Evolutionary conservation across 2,888 invertebrate genomes (phyloP), one percentile per base, ranked within the genome.

Genomic region (Apodemia zela): DNA sequence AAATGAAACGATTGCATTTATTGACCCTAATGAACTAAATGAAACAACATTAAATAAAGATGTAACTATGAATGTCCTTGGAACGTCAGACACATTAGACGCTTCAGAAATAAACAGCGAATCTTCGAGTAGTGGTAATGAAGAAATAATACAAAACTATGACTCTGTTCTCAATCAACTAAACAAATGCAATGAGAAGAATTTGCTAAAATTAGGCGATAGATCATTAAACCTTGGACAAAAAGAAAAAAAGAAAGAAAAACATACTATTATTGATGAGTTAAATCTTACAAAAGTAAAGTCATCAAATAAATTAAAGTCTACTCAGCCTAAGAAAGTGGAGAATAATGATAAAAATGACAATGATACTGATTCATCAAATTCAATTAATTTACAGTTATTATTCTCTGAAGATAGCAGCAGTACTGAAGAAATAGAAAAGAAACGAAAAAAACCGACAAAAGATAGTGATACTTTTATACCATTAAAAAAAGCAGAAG

Each of bases 391-490:
- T 69, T 75, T 90, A 73, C 77, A 81, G 66, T 72, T 89, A 38
- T 69, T 90, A 15, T 88, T 90, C 69, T 79, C 86, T 66, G 89
- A 89, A 72, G 85, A 89, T 33, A 89, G 87, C 65, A 82, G 77
- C 69, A 82, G 80, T 60, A 79, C 78, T 73, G 78, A 76, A 45
- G 68, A 74, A 10, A 72, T 68, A 13, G 54, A 42, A 42, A 42
- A 42, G 42, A 65, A 45, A 67, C 61, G 42, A 72, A 65, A 62
- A 63, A 62, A 38, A 57, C 15, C 25, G 15, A 54, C 65, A 58
- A 61, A 63, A 33, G 63, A 70, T 29, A 51, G 61, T 25, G 78
- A 80, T 25, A 68, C 74, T 7, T 79, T 79, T 67, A 86, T 87
- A 71, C 83, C 86, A 25, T 66, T 87, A 15, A 87, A 84, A 65